Base-by-base conservation (phyloP, 2,888 invertebrate genomes). In the Bedellia somnulentella region DNA sequence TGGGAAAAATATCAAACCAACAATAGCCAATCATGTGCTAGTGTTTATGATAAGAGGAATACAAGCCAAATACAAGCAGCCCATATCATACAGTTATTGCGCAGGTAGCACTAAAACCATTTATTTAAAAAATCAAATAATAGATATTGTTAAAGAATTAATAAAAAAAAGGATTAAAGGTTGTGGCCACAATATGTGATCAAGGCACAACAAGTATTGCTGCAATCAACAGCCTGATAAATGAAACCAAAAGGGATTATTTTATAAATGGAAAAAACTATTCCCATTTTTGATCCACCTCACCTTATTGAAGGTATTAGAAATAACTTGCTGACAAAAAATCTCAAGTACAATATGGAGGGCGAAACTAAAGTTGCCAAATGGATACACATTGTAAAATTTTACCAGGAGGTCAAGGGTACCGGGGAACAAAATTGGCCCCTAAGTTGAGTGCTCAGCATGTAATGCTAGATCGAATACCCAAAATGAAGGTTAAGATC, bases 41-140 rank as follows among this genome's bases (percentile, higher is more conserved):
- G 36, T 40, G 4, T 40, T 37, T 31, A 36, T 38, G 36, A 21
- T 41, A 9, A 32, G 31, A 25, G 41, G 41, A 6, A 15, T 41
- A 3, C 5, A 21, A 5, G 36, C 31, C 33, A 41, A 39, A 18
- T 41, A 35, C 15, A 40, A 41, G 15, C 41, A 37, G 24, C 36
- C 39, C 4, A 27, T 39, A n/a, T 27, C 16, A 12, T 40, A 30
- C 11, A 23, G 34, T 28, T 37, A 35, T 35, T 35, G 35, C 23
- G 12, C 27, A 4, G 35, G 35, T 5, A 33, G 24, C 15, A 35
- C 36, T 10, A 12, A 22, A 32, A 38, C 28, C 23, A 21, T 10
- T 5, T 27, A 31, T 18, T 15, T 42, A 8, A 30, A 16, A 14
- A n/a, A 8, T 10, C 28, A 29, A 21, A 26, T 37, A 25, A 30